Conservation (phyloP, 2,113 vertebrate species). For the Solenodon paradoxus region DNA sequence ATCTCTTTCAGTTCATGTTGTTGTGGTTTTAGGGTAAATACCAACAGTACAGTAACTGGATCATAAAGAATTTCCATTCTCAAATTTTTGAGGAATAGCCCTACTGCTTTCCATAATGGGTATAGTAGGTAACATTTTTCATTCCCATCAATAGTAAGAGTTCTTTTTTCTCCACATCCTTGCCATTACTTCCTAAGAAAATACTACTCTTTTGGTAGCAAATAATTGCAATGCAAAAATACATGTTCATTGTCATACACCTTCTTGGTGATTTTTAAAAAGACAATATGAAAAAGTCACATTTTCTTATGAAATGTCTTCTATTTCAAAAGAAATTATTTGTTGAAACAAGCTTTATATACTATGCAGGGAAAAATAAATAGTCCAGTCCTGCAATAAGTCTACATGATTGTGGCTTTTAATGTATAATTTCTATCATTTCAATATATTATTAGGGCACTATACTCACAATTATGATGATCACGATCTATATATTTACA, state of each 20-base stretch:
- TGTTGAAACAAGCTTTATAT: conserved; percentile 19
- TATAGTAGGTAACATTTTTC: no score
- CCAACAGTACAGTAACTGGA: no score
- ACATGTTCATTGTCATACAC: not conserved
- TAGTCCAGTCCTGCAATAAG: not conserved
- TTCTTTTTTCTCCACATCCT: no score
- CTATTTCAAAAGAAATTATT: not conserved
- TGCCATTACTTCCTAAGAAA: no score
- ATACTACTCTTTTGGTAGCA: no score
- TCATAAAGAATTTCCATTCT: no score
- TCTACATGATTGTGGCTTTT: not conserved
- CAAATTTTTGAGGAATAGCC: no score
- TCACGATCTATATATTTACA: not conserved
- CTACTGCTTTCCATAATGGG: no score
- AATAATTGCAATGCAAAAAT: not conserved
- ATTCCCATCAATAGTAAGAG: no score
- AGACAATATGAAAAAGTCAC: not conserved
- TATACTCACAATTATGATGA: not conserved
- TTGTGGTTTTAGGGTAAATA: no score
- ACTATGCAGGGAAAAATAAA: not conserved
- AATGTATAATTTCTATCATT: not conserved
- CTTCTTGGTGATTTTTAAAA: not conserved
- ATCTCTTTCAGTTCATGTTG: no score
- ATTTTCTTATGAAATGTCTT: conserved; percentile 20
- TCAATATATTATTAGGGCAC: not conserved